These are phyloP conservation scores for Sorex fumeus DNA, from an alignment of 2,113 vertebrate genomes.

Conservation along the genomic window DNA sequence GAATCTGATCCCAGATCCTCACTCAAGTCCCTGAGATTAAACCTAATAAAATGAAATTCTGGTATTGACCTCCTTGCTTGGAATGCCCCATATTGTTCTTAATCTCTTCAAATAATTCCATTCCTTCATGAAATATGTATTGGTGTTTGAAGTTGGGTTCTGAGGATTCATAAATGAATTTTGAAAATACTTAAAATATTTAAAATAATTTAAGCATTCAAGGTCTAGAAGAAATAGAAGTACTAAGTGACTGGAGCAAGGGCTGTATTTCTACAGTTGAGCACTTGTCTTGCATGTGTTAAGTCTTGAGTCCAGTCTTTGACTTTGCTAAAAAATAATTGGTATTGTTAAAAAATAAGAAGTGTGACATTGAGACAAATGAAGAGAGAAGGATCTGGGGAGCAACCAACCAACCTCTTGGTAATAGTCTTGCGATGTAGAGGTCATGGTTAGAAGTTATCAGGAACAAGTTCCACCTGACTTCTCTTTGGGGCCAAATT, in stretches of 20 bases:
- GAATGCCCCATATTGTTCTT: neutral
- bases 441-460: neutral
- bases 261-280: no score
- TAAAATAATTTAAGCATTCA: neutral
- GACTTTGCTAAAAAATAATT: no score
- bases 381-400: neutral
- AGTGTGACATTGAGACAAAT: no score
- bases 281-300: no score
- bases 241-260: neutral
- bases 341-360: no score
- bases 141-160: slow-evolving; percentile 3
- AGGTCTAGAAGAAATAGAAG: neutral
- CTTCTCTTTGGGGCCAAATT: neutral
- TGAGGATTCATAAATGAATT: neutral
- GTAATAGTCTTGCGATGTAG: rapidly evolving
- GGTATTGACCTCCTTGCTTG: neutral
- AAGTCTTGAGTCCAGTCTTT: no score
- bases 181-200: neutral
- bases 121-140: slow-evolving; percentile 20
- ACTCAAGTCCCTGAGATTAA: neutral
- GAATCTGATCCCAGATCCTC: neutral
- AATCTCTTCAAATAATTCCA: neutral
- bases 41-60: neutral
- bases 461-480: no score
- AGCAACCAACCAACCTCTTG: neutral